Conservation (phyloP, 2,113 vertebrate genomes). For the Sarotherodon lohbergeri region DNA sequence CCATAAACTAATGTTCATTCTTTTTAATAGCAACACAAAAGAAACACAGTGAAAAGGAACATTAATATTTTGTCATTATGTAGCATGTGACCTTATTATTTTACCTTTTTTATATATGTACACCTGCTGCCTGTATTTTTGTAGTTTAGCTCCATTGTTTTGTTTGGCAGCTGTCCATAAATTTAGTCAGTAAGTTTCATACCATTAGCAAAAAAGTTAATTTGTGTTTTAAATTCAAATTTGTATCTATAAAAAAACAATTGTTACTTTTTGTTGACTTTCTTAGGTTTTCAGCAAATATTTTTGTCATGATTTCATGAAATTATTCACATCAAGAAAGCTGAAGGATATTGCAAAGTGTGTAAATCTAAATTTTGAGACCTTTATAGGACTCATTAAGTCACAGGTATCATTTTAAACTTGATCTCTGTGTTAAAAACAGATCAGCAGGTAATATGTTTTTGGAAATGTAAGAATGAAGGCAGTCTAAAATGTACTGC, state of each 20-base stretch:
- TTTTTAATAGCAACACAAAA: not conserved
- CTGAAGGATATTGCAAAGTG: not conserved
- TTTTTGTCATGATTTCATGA: not conserved
- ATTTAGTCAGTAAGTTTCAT: not conserved
- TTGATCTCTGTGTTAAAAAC: not conserved
- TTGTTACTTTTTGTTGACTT: not conserved
- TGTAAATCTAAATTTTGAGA: not conserved
- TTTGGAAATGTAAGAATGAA: not conserved
- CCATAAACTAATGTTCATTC: not conserved
- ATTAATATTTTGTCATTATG: not conserved
- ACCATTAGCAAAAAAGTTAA: not conserved
- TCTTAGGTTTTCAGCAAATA: not conserved
- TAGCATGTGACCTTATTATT: not conserved
- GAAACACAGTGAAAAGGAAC: not conserved
- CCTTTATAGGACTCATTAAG: not conserved
- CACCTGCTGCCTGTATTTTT: not conserved
- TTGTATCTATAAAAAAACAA: not conserved
- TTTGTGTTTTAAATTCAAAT: not conserved
- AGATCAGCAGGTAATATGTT: not conserved
- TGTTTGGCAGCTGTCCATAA: not conserved
- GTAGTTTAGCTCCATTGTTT: not conserved
- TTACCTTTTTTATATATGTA: not conserved
- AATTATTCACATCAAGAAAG: not conserved
- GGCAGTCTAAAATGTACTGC: not conserved
- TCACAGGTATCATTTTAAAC: not conserved